These are phyloP conservation scores for Rhizomys pruinosus DNA, from an alignment of 2,113 vertebrate genomes.

Conservation along the genomic window DNA sequence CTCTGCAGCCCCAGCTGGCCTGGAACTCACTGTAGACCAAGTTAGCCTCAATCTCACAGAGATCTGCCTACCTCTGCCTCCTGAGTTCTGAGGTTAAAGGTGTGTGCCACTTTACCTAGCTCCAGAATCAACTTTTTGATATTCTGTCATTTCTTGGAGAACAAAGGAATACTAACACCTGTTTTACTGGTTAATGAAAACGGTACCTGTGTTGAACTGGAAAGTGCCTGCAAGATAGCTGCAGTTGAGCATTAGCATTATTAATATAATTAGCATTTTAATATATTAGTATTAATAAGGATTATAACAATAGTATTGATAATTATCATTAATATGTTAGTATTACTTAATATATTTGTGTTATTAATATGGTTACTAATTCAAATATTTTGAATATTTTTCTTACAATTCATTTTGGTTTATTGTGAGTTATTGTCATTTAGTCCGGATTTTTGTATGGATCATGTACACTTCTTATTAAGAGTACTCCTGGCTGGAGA, in stretches of 20 bases:
- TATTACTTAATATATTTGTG: neutral
- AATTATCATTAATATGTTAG: no score
- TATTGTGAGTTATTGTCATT: neutral
- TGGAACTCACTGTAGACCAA: no score
- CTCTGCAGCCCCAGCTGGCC: no score
- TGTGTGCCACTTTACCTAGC: no score
- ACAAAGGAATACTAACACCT: neutral
- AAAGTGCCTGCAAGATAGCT: neutral
- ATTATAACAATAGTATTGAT: no score
- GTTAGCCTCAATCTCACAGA: no score
- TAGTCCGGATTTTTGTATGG: neutral
- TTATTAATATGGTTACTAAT: neutral
- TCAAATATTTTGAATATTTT: neutral
- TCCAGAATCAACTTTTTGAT: neutral
- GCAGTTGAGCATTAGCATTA: neutral
- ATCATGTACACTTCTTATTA: neutral
- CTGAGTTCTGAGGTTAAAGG: no score
- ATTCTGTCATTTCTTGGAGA: neutral
- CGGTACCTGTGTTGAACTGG: neutral
- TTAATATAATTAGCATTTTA: neutral
- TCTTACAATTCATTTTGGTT: neutral
- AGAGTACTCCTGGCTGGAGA: neutral
- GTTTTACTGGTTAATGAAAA: neutral
- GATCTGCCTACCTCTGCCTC: no score
- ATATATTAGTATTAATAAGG: no score